Percentiles rank a stretch among this genome's conserved stretches.
phyloP scores from a whole-genome alignment of 2,113 vertebrate genomes.

The Ceyx cyanopectus region DNA sequence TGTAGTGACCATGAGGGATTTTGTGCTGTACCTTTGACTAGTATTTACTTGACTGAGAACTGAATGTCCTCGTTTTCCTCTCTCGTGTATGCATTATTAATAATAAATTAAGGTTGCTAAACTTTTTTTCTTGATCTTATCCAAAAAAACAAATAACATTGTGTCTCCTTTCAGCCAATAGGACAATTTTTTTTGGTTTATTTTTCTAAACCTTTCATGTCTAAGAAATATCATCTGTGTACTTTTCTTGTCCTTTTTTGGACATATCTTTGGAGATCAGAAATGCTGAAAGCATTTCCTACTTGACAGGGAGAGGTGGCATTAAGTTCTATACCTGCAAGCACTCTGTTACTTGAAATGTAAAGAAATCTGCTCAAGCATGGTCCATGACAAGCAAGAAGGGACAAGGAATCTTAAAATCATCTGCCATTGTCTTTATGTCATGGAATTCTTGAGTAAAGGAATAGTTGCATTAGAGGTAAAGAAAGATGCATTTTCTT shows the following conservation, averaged over 20 bases:
- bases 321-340: conserved; percentile 8
- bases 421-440: not conserved
- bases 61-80: not conserved
- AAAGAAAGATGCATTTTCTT: not conserved
- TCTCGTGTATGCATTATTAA: not conserved
- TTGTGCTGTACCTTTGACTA: not conserved
- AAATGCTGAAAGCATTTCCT: not conserved
- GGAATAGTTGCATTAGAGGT: not conserved
- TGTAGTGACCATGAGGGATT: not conserved
- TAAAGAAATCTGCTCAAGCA: conserved; percentile 25
- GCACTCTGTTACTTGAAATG: not conserved
- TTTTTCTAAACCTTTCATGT: not conserved
- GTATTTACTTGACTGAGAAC: conserved; percentile 22
- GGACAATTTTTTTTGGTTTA: not conserved
- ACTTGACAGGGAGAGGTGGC: not conserved
- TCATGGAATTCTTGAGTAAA: conserved; percentile 20
- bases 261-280: not conserved
- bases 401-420: conserved; percentile 35
- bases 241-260: not conserved
- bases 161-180: not conserved
- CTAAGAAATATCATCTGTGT: not conserved
- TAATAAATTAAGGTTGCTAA: not conserved
- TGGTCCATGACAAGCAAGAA: conserved; percentile 9
- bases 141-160: not conserved
- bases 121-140: not conserved